Percentiles rank a stretch among this genome's conserved stretches.
These are phyloP conservation scores for Aphrophora alni DNA, from an alignment of 2,888 invertebrate species.

Conservation along the genomic window DNA sequence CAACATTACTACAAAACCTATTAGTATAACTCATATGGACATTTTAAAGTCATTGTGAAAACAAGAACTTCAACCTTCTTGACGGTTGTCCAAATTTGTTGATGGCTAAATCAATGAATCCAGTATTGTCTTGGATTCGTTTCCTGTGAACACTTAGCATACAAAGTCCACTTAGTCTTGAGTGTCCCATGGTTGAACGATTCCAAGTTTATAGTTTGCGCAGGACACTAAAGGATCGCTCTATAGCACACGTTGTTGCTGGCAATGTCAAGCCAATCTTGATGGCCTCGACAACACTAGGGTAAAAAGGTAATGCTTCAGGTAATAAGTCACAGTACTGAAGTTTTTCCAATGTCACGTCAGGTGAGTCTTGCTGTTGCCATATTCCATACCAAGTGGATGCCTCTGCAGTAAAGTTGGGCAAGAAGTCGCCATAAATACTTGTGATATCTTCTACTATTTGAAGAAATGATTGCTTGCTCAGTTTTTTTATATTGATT, in stretches of 20 bases:
- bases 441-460: neutral
- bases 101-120: no score
- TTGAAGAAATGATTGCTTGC: neutral
- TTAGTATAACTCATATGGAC: no score
- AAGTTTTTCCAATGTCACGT: neutral
- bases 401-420: neutral
- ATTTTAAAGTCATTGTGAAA: no score
- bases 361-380: neutral
- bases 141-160: neutral
- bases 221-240: no score
- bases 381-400: neutral
- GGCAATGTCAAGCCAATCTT: neutral
- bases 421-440: neutral
- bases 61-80: no score
- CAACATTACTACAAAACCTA: no score
- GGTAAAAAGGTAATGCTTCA: neutral
- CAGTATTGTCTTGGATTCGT: neutral
- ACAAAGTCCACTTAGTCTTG: neutral
- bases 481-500: neutral
- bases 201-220: neutral
- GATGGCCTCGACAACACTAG: neutral
- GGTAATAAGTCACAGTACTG: neutral
- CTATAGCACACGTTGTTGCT: neutral
- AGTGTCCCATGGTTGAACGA: neutral
- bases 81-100: no score